Conservation (phyloP, 2,888 invertebrate species). For the Callyntrura sp. region DNA sequence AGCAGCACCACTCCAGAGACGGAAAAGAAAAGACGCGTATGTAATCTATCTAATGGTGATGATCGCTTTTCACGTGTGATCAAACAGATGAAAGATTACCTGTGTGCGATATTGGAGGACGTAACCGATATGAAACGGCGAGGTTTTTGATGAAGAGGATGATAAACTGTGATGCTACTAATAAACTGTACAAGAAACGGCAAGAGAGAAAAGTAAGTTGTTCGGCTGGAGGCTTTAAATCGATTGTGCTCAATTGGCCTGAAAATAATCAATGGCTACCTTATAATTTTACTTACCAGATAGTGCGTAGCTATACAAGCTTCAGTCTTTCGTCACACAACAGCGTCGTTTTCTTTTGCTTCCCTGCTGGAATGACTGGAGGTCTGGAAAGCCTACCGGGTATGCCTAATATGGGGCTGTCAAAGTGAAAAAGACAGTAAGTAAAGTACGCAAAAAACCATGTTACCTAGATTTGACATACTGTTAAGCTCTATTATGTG, state of each 20-base stretch:
- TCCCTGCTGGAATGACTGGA: background rate
- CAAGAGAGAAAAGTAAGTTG: slow-evolving; percentile 26
- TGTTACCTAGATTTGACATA: no score
- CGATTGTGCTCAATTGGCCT: slow-evolving; percentile 55
- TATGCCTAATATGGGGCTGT: background rate
- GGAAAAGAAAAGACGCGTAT: slow-evolving; percentile 5
- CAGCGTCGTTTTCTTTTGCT: no score
- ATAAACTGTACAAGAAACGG: slow-evolving; percentile 11
- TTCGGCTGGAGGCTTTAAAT: background rate
- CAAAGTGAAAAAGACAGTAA: background rate
- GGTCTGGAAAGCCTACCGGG: background rate
- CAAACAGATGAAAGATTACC: slow-evolving; percentile 63
- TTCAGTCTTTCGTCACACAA: no score
- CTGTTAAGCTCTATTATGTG: background rate
- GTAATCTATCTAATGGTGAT: slow-evolving; percentile 48
- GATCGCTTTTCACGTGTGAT: slow-evolving; percentile 68
- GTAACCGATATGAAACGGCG: slow-evolving; percentile 32
- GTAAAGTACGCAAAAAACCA: no score
- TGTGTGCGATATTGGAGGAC: slow-evolving; percentile 32
- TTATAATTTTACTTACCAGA: background rate
- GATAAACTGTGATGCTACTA: background rate
- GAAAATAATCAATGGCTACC: slow-evolving; percentile 37
- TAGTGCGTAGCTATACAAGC: background rate
- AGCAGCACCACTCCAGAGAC: no score
- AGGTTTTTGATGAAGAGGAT: background rate